Conservation (phyloP, 2,888 invertebrate genomes). For the Notocelia uddmanniana region DNA sequence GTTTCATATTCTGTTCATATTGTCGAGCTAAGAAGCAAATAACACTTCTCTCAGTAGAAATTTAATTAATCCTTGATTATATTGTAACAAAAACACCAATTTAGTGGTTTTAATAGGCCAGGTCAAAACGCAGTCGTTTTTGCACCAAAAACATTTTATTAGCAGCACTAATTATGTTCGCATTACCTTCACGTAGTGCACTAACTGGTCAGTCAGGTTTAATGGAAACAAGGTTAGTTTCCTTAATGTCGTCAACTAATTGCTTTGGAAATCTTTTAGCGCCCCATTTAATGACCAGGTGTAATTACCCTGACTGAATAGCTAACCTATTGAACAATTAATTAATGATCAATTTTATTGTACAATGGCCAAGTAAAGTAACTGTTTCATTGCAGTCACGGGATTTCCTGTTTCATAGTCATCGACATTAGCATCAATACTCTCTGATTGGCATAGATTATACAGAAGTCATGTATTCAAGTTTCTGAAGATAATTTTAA, state of each 20-base stretch:
- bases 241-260: conserved; percentile 16
- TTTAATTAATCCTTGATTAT: too few relatives aligned
- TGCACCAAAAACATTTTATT: neutral
- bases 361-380: neutral
- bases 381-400: neutral
- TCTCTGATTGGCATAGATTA: too few relatives aligned
- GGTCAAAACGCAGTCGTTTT: neutral
- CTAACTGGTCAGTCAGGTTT: conserved; percentile 35
- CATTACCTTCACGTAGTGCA: conserved; percentile 19
- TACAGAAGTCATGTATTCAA: neutral
- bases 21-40: too few relatives aligned
- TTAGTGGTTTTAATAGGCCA: neutral
- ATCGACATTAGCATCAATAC: neutral
- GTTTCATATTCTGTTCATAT: too few relatives aligned
- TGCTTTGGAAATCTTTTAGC: conserved; percentile 23
- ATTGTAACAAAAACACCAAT: too few relatives aligned
- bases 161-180: conserved; percentile 19
- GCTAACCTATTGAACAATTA: neutral
- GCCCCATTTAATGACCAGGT: conserved; percentile 3
- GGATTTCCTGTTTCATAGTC: neutral
- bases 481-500: neutral
- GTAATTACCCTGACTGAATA: neutral
- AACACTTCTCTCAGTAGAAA: too few relatives aligned
- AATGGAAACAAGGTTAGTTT: conserved; percentile 31
- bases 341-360: neutral